Evolutionary conservation across 2,113 vertebrate genomes (phyloP).

Genomic region (Podiceps cristatus): DNA sequence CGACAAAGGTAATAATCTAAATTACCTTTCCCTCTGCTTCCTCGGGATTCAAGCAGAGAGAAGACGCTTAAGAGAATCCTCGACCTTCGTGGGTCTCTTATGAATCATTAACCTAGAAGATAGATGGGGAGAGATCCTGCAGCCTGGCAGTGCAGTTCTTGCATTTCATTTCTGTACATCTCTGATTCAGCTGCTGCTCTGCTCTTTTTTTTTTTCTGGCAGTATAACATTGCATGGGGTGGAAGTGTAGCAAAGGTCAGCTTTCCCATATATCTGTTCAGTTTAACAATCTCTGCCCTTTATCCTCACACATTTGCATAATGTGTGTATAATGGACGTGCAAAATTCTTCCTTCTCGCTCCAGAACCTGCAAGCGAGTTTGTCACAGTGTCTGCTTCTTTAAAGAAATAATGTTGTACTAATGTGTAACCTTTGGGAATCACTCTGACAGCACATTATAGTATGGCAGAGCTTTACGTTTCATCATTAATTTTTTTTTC

Average conservation of each 20-base stretch:
- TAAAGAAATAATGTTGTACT: background rate
- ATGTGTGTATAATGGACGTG: background rate
- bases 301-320: background rate
- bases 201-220: background rate
- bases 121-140: background rate
- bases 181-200: background rate
- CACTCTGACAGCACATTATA: background rate
- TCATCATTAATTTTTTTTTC: background rate
- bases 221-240: background rate
- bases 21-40: background rate
- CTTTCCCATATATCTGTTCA: background rate
- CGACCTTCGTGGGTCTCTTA: background rate
- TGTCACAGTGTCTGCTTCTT: background rate
- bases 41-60: background rate
- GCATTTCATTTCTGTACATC: background rate
- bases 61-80: background rate
- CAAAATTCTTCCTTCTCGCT: background rate
- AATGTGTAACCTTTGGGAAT: background rate
- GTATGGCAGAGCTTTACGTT: background rate
- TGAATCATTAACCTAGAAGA: slow-evolving; percentile 1
- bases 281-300: background rate
- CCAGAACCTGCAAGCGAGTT: background rate
- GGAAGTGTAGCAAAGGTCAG: background rate
- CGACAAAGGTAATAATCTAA: background rate
- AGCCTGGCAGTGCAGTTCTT: background rate